Conservation (phyloP, 2,888 invertebrate species). For the Platynereis dumerilii region DNA sequence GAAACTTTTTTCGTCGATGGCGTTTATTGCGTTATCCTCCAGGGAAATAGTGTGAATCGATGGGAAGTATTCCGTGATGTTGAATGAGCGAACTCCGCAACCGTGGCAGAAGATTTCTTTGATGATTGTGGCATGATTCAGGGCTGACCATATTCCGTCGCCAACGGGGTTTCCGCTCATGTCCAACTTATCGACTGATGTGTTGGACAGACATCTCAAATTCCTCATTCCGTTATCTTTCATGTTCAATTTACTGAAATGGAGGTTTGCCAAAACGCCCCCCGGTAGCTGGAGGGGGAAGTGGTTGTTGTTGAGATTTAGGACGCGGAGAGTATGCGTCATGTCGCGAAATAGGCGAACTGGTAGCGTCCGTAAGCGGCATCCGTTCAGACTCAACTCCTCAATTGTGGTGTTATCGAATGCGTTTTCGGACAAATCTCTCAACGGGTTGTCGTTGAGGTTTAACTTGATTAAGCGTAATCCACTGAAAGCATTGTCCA, state of each 20-base stretch:
- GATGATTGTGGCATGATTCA: background rate
- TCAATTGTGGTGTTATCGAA: background rate
- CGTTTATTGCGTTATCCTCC: background rate
- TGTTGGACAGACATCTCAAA: background rate
- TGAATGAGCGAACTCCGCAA: background rate
- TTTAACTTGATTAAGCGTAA: background rate
- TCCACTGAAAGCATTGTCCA: background rate
- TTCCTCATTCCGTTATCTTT: background rate
- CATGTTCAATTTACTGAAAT: background rate
- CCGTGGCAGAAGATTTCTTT: background rate
- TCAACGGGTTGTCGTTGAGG: conserved; percentile 1
- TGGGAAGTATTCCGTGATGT: background rate
- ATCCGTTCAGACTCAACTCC: background rate
- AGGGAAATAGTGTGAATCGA: background rate
- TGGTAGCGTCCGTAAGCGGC: background rate
- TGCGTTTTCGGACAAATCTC: background rate
- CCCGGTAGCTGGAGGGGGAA: background rate
- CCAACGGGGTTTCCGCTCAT: background rate
- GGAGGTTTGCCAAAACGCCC: background rate
- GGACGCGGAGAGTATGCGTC: background rate
- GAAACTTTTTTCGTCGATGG: background rate
- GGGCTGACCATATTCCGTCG: background rate
- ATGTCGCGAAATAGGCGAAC: background rate
- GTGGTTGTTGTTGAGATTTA: background rate
- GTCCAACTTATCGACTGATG: background rate